These are phyloP conservation scores for Acanthochromis polyacanthus DNA, from an alignment of 2,113 vertebrate species.

Conservation along the genomic window DNA sequence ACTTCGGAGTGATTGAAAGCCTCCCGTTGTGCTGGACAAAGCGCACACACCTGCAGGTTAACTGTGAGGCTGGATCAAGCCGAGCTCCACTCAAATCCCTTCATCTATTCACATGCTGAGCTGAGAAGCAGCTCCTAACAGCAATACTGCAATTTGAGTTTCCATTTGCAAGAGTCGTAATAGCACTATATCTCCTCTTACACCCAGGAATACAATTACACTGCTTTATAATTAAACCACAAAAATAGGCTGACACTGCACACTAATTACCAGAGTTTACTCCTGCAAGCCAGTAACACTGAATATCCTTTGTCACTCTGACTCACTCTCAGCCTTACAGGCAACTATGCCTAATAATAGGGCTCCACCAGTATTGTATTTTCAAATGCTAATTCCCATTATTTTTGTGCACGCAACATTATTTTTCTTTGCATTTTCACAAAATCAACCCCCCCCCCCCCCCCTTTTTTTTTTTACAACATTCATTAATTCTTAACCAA, in stretches of 20 bases:
- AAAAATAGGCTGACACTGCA: not conserved
- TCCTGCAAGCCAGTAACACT: not conserved
- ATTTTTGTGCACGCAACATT: not conserved
- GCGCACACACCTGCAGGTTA: slow-evolving; percentile 3
- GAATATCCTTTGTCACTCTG: not conserved
- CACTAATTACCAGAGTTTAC: not conserved
- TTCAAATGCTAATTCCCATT: not conserved
- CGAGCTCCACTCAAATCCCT: not conserved
- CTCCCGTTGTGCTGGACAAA: slow-evolving; percentile 6
- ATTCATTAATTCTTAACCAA: too few relatives aligned
- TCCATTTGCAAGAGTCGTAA: slow-evolving; percentile 2
- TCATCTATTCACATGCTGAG: slow-evolving; percentile 13
- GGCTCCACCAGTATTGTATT: not conserved
- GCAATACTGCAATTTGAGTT: not conserved
- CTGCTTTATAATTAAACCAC: slow-evolving; percentile 8
- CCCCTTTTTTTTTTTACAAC: too few relatives aligned
- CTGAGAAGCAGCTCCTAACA: slow-evolving; percentile 3
- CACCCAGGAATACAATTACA: not conserved
- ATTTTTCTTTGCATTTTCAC: not conserved
- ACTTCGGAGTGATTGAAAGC: not conserved
- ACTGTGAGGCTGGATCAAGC: slow-evolving; percentile 29
- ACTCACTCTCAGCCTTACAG: not conserved
- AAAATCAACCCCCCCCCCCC: not conserved
- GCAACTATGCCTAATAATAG: not conserved
- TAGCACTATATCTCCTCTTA: not conserved